These are phyloP conservation scores for Lasioglossum lativentre DNA, from an alignment of 2,888 invertebrate species.

Conservation along the genomic window DNA sequence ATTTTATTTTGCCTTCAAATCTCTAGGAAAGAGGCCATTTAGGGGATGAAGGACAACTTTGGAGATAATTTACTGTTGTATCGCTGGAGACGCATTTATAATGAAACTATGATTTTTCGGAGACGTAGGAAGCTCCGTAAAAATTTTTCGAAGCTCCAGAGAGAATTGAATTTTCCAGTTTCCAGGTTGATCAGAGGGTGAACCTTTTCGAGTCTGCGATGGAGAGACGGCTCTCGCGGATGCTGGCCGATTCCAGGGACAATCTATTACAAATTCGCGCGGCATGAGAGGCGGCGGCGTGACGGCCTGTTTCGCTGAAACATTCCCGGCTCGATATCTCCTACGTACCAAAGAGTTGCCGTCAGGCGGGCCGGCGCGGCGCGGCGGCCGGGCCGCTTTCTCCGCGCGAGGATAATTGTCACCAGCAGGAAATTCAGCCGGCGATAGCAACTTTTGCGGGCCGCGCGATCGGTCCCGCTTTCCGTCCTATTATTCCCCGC, in stretches of 20 bases:
- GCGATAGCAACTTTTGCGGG: conserved; percentile 61
- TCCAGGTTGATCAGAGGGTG: neutral
- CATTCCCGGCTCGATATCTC: conserved; percentile 40
- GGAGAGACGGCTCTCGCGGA: neutral
- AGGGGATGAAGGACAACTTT: neutral
- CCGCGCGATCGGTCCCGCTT: conserved; percentile 61
- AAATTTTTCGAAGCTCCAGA: neutral
- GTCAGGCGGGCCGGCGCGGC: conserved; percentile 34
- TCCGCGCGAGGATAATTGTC: conserved; percentile 60
- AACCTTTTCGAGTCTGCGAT: neutral
- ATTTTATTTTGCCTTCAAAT: neutral
- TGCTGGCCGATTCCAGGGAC: neutral
- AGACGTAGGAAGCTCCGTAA: neutral
- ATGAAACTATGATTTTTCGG: neutral
- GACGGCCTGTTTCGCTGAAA: conserved; percentile 31
- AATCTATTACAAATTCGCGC: conserved; percentile 24
- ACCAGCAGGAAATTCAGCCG: conserved; percentile 60
- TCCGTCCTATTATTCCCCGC: conserved; percentile 60
- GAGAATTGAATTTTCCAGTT: neutral
- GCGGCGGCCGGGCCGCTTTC: conserved; percentile 36
- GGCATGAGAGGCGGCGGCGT: neutral
- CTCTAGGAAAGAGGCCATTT: neutral
- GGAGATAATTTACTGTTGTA: neutral
- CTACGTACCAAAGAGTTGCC: conserved; percentile 50
- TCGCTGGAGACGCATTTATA: neutral